Base-by-base conservation (phyloP, 2,888 invertebrate species). In the Drosophila siamana region DNA sequence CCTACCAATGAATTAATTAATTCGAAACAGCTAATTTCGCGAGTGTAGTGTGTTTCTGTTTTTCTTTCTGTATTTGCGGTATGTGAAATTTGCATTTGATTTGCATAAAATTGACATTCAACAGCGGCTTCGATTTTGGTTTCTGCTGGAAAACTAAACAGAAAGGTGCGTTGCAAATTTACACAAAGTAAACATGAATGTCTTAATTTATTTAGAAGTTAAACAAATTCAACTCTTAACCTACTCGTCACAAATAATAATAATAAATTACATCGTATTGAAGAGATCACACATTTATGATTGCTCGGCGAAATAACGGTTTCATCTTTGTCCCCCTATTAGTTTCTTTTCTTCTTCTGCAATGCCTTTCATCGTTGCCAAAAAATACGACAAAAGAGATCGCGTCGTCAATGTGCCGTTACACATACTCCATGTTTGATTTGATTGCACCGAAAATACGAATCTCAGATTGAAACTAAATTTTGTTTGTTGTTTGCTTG, bases 351-450 rank as follows among this genome's bases (percentile, higher is more conserved):
- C n/a, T 16, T 48, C 36, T 22, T 8, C 22, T 19, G 2, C 13
- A 15, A 16, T n/a, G 36, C 4, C 50, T 19, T 19, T 19, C 19
- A 19, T 19, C 19, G 15, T 22, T 33, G 43, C 7, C 41, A 40
- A 55, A 55, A 56, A 11, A 19, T 2, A 8, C 6, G n/a, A 41
- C 19, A 19, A 59, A 59, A 48, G 50, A 41, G 44, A 54, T 44
- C 43, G 40, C 7, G 5, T 26, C 26, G 26, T 13, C 22, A 13
- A 60, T 51, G 26, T 60, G 50, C 78, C 78, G 61, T 84, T 84
- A 84, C 57, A 80, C 56, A 61, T 83, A 59, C 63, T 70, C 28
- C 30, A 55, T 44, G 48, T 65, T 44, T 73, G 52, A 55, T 61
- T 55, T 56, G 56, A 63, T 56, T 75, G 71, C 60, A 51, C n/a